Percentiles rank a stretch among this genome's conserved stretches.
Conservation (phyloP, 2,797 vertebrate genomes). For the Siniperca obscura region DNA sequence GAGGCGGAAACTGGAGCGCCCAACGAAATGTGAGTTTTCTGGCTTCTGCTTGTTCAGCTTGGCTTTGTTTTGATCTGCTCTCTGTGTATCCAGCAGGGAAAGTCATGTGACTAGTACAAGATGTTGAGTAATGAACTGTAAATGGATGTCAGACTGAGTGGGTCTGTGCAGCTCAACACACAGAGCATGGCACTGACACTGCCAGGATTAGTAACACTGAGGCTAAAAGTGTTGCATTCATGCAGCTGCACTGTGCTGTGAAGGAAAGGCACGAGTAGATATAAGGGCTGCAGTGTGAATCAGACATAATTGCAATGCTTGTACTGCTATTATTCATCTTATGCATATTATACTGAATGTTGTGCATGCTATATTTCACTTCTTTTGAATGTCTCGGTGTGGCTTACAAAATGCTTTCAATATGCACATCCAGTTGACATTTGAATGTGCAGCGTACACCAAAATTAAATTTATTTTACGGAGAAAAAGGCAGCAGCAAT, state of each 20-base stretch:
- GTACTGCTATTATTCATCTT: background rate
- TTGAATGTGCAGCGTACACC: background rate
- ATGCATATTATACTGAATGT: background rate
- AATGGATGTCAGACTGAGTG: constrained; percentile 44
- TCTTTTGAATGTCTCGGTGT: background rate
- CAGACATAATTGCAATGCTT: background rate
- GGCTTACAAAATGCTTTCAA: constrained; percentile 19
- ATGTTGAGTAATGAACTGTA: constrained; percentile 55
- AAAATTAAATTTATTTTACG: background rate
- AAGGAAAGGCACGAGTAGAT: background rate
- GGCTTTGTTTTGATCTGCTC: constrained; percentile 42
- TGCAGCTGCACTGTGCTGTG: constrained; percentile 12
- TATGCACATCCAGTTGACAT: background rate
- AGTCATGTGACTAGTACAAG: constrained; percentile 33
- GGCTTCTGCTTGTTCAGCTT: constrained; percentile 22
- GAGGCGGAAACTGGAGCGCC: constrained; percentile 90
- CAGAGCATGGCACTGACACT: constrained; percentile 6
- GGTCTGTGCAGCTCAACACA: constrained; percentile 9
- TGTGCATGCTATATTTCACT: background rate
- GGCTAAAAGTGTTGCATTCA: constrained; percentile 26
- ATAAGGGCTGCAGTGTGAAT: constrained; percentile 6
- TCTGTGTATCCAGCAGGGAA: constrained; percentile 20
- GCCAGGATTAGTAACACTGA: constrained; percentile 44
- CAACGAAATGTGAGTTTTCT: constrained; percentile 90
- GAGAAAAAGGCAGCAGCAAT: background rate